Percentiles rank a stretch among this genome's conserved stretches.
Evolutionary conservation across 2,797 vertebrate genomes (phyloP).

Genomic region (Harpagifer antarcticus): DNA sequence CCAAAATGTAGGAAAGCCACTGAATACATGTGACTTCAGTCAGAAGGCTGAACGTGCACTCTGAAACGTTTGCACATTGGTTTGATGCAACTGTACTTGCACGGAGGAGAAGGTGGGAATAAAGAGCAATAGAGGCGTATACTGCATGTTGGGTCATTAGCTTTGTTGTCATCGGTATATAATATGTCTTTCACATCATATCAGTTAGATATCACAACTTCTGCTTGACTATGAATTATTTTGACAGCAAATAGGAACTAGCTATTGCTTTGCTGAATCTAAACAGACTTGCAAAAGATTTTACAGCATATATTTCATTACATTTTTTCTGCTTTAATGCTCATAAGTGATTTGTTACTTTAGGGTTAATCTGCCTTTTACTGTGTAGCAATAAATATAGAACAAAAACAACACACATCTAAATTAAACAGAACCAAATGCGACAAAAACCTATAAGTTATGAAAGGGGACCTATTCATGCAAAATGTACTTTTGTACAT

Average conservation of each 20-base stretch:
- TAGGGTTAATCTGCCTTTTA: too few species aligned
- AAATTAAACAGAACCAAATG: too few species aligned
- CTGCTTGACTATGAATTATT: background rate
- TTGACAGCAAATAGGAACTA: background rate
- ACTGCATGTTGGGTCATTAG: constrained; percentile 7
- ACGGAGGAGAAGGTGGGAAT: background rate
- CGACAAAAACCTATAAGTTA: too few species aligned
- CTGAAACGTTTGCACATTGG: constrained; percentile 27
- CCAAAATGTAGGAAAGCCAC: constrained; percentile 45
- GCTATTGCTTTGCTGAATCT: background rate
- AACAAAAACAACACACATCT: too few species aligned
- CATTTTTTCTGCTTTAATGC: too few species aligned
- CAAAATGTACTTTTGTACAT: too few species aligned
- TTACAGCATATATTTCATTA: too few species aligned
- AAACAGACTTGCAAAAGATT: background rate
- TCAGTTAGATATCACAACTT: background rate
- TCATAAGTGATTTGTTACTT: too few species aligned
- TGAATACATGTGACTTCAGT: constrained; percentile 25
- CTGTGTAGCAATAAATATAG: too few species aligned
- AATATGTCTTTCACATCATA: constrained; percentile 15
- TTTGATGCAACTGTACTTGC: constrained; percentile 2
- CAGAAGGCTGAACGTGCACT: constrained; percentile 18
- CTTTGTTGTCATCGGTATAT: background rate
- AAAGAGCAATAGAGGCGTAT: too few species aligned
- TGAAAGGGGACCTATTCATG: too few species aligned